Evolutionary conservation across 2,113 vertebrate genomes (phyloP).

Genomic region (Megatriorchis doriae): DNA sequence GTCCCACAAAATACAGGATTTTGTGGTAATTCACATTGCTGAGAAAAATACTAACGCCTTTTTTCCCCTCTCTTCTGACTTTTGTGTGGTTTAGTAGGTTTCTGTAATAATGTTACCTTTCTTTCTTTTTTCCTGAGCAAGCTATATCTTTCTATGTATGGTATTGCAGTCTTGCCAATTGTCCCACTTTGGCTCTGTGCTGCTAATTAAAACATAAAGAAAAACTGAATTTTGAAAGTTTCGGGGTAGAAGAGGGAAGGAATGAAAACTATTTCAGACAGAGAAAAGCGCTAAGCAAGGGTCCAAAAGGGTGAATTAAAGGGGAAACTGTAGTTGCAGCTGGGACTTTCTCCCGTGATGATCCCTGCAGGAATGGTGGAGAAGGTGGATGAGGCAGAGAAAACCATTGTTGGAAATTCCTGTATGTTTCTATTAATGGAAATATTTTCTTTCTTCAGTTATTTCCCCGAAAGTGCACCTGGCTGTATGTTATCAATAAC

Average conservation of each 20-base stretch:
- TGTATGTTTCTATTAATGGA: not conserved
- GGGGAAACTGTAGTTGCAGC: not conserved
- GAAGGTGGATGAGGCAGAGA: not conserved
- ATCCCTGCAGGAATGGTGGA: not conserved
- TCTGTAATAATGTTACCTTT: not conserved
- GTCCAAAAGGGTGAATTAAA: not conserved
- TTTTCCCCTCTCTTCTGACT: not conserved
- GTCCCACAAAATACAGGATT: not conserved
- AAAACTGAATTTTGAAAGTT: not conserved
- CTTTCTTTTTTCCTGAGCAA: not conserved
- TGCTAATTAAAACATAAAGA: not conserved
- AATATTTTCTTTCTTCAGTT: conserved; percentile 70
- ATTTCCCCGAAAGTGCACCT: conserved; percentile 93
- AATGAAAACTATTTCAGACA: not conserved
- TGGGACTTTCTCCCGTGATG: not conserved
- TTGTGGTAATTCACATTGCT: not conserved
- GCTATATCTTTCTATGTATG: not conserved
- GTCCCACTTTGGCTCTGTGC: not conserved
- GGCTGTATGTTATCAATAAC: conserved; percentile 98
- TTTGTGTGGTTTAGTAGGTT: not conserved
- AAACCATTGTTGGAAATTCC: not conserved
- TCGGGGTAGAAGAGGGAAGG: not conserved
- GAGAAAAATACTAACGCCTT: not conserved
- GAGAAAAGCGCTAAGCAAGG: not conserved
- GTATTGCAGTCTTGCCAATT: not conserved